Conservation (phyloP, 2,797 vertebrate genomes). For the Silurus lanzhouensis region DNA sequence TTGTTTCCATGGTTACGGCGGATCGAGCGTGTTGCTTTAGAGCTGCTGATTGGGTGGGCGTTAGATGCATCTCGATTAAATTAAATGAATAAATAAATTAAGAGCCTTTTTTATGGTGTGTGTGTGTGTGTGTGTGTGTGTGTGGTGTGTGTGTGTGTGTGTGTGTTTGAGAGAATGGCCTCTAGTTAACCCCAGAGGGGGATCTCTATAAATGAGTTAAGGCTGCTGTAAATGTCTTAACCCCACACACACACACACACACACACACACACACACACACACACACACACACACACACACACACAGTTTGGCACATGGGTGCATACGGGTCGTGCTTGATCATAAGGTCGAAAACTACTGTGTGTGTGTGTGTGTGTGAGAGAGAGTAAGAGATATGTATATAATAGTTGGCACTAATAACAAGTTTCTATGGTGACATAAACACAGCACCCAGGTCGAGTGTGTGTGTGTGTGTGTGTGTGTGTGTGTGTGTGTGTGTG, state of each 20-base stretch:
- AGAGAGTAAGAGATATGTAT: background rate
- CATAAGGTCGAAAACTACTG: background rate
- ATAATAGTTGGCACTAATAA: conserved; percentile 20
- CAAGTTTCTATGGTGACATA: conserved; percentile 27
- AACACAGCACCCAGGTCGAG: background rate
- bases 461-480: conserved; percentile 24
- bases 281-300: background rate
- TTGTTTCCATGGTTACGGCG: background rate
- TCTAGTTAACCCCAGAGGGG: background rate
- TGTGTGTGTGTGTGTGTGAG: conserved; percentile 11
- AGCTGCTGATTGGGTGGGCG: background rate
- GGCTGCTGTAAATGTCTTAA: conserved; percentile 6
- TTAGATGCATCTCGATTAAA: background rate
- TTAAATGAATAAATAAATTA: background rate
- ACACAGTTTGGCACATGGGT: background rate
- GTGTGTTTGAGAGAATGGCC: no score
- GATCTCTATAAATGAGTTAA: background rate
- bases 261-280: background rate
- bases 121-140: background rate
- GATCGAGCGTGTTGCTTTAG: background rate
- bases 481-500: conserved; percentile 1
- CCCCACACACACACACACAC: background rate
- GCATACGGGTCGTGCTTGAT: background rate
- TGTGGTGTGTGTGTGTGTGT: background rate
- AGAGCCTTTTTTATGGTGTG: background rate